These are phyloP conservation scores for Drymonia ruficornis DNA, from an alignment of 2,888 invertebrate species.

Conservation along the genomic window DNA sequence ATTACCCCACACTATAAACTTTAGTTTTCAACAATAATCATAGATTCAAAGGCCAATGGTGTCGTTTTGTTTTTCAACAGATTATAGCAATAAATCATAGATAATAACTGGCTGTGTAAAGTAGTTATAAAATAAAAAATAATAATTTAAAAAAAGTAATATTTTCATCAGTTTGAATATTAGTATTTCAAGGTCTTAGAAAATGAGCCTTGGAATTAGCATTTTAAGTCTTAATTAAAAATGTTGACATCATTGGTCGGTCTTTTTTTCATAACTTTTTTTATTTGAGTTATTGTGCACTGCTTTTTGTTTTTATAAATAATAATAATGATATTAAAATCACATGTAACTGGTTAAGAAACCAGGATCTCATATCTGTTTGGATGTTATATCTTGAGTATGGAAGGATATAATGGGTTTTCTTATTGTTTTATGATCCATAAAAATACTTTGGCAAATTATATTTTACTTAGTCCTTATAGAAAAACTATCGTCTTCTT, in stretches of 20 bases:
- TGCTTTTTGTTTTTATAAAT: constrained; percentile 18
- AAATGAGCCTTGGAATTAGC: not conserved
- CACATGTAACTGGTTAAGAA: constrained; percentile 29
- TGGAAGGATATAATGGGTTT: constrained; percentile 17
- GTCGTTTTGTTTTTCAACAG: constrained; percentile 19
- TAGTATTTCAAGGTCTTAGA: constrained; percentile 9
- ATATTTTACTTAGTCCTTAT: constrained; percentile 12
- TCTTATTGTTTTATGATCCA: constrained; percentile 4
- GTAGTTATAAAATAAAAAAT: constrained; percentile 15
- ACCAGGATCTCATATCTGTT: constrained; percentile 37
- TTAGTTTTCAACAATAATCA: constrained; percentile 5
- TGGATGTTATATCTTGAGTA: constrained; percentile 27
- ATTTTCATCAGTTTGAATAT: constrained; percentile 9
- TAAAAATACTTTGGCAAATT: constrained; percentile 37
- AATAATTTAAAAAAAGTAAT: constrained; percentile 14
- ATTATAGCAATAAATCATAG: constrained; percentile 11
- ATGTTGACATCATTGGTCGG: constrained; percentile 36
- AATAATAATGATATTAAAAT: constrained; percentile 8
- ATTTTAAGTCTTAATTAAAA: not conserved
- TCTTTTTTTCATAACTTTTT: not conserved
- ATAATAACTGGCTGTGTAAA: constrained; percentile 27
- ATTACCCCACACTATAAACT: constrained; percentile 17
- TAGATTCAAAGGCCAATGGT: constrained; percentile 22
- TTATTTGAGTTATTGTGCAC: constrained; percentile 3
- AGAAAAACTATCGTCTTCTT: too few species aligned